Conservation (phyloP, 2,888 invertebrate species). For the Nineta flava region DNA sequence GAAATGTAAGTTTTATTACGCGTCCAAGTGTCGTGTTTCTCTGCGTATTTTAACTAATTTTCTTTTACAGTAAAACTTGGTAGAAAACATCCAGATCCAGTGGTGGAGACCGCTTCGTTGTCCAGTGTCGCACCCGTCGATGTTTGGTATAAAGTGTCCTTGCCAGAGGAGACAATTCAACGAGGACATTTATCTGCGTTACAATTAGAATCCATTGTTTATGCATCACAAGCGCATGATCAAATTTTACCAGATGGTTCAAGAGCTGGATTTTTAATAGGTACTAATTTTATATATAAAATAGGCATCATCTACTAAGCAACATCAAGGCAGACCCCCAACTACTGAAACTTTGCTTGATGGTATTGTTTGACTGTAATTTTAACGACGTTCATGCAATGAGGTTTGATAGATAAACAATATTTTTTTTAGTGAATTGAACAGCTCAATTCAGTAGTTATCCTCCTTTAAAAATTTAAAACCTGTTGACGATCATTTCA, state of each 20-base stretch:
- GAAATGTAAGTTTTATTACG: slow-evolving; percentile 49
- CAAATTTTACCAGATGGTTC: slow-evolving; percentile 76
- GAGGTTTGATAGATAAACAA: no score
- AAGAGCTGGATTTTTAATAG: slow-evolving; percentile 89
- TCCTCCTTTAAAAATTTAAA: no score
- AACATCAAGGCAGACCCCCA: no score
- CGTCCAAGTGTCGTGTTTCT: background rate
- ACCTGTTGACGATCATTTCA: no score
- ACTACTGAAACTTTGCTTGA: no score
- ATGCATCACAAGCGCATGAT: slow-evolving; percentile 93
- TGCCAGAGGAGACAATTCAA: slow-evolving; percentile 73
- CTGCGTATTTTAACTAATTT: background rate
- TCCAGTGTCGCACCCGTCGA: slow-evolving; percentile 92
- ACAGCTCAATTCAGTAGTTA: no score
- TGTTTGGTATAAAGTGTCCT: slow-evolving; percentile 70
- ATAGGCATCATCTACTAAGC: no score
- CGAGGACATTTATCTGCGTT: slow-evolving; percentile 82
- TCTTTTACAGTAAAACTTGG: slow-evolving; percentile 66
- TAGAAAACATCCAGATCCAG: slow-evolving; percentile 93
- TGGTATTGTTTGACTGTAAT: no score
- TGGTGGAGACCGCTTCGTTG: slow-evolving; percentile 95
- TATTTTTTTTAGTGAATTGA: no score
- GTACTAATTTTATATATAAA: slow-evolving; percentile 30
- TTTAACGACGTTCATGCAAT: no score
- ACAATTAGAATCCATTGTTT: slow-evolving; percentile 93